A percentile compares a stretch with the other conserved stretches of the same genome.
These are phyloP conservation scores for Ormyrus rosae DNA, from an alignment of 2,888 invertebrate genomes.

Conservation along the genomic window DNA sequence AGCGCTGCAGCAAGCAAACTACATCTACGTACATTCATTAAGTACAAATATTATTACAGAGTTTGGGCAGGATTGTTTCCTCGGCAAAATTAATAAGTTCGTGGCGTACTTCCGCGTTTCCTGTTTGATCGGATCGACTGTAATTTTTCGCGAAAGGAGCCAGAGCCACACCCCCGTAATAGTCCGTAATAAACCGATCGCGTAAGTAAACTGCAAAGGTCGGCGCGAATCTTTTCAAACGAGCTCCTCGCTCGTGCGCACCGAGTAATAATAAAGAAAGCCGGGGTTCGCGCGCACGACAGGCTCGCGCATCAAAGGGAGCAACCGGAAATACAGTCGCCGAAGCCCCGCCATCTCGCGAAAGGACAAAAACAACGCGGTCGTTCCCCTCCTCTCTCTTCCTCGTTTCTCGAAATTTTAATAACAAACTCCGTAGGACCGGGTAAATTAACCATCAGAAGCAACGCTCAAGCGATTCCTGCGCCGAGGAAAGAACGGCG, in stretches of 20 bases:
- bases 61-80: not conserved
- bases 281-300: not conserved
- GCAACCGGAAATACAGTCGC: constrained; percentile 50
- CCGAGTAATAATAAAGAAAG: constrained; percentile 49
- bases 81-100: not conserved
- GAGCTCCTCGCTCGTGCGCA: not conserved
- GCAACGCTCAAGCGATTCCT: constrained; percentile 59
- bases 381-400: not conserved
- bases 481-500: constrained; percentile 34
- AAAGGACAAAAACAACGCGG: constrained; percentile 1
- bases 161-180: not conserved
- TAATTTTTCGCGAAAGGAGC: constrained; percentile 43
- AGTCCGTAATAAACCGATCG: constrained; percentile 4
- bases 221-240: constrained; percentile 31
- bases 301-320: constrained; percentile 35
- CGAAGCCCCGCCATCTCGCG: constrained; percentile 23
- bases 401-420: constrained; percentile 60
- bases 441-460: constrained; percentile 71
- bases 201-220: constrained; percentile 25
- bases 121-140: not conserved
- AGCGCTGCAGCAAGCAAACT: too few relatives aligned
- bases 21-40: too few relatives aligned
- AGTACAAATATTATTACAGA: too few relatives aligned
- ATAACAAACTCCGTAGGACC: constrained; percentile 64
- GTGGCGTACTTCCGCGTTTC: not conserved